Evolutionary conservation across 2,113 vertebrate genomes (phyloP).

Genomic region (Platycercus adscitus): DNA sequence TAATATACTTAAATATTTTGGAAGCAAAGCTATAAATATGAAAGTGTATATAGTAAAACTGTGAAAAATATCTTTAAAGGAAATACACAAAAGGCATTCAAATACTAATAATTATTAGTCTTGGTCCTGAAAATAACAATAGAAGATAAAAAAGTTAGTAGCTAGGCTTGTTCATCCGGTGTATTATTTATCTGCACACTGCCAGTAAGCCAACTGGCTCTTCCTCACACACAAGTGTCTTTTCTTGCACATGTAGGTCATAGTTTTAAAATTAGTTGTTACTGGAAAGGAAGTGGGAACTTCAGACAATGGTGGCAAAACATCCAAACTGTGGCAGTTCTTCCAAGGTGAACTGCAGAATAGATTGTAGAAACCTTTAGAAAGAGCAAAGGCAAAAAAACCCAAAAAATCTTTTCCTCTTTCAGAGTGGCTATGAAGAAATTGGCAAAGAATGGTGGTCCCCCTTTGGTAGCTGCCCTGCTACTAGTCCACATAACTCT

Average conservation of each 20-base stretch:
- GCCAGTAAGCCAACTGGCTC: background rate
- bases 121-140: background rate
- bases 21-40: background rate
- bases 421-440: background rate
- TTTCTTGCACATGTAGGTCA: background rate
- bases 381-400: background rate
- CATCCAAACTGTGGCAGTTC: background rate
- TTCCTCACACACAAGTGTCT: background rate
- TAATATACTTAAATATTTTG: background rate
- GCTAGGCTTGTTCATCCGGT: background rate
- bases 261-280: constrained; percentile 36
- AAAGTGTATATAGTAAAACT: background rate
- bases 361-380: background rate
- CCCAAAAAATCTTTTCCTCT: background rate
- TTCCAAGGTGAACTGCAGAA: background rate
- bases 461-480: background rate
- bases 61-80: background rate
- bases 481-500: background rate
- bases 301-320: constrained; percentile 31
- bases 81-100: background rate
- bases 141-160: background rate
- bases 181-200: constrained; percentile 5
- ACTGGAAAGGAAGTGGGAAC: constrained; percentile 30
- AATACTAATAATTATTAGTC: background rate
- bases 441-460: background rate